Base-by-base conservation (phyloP, 2,888 invertebrate genomes). In the Diarsia dahlii region DNA sequence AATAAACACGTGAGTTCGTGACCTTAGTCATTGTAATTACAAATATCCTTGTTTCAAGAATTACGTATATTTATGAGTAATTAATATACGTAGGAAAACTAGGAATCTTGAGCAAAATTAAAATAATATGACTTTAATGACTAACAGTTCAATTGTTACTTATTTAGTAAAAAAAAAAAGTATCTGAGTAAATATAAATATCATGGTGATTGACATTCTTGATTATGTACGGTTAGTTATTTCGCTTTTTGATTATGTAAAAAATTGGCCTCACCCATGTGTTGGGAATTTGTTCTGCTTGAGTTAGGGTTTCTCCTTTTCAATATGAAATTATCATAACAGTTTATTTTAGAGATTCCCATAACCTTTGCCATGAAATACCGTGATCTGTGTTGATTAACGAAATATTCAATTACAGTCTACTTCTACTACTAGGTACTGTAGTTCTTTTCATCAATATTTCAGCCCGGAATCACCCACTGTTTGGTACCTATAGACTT, bases 11-110 rank as follows among this genome's bases (percentile, higher is more conserved):
- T 72, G 69, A 81, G 75, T 3, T 56, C 71, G 60, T 63, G 72
- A 81, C 68, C 74, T 83, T 83, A 83, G 74, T 83, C 82, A 83
- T 72, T 54, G 54, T 48, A 46, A 71, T 74, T 56, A 82, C 75
- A 84, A 81, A 85, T 85, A 78, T 83, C 78, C 82, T 74, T 65
- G 54, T 77, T 69, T 20, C 77, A 5, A 74, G 83, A 77, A 81
- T 62, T 28, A 78, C 39, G 34, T 56, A 46, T 63, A 48, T 58
- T 73, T 71, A 71, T 85, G 85, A 85, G 68, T 82, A 83, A 83
- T 34, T 69, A 58, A 74, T 28, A 15, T 2, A 71, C 77, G 71
- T 63, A 34, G 85, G 63, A 64, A 72, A 74, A 63, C 45, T 28
- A 46, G 63, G 71, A 71, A 63, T 69, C 62, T 77, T 34, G 39